Conservation (phyloP, 1,140 invertebrate genomes). For the Metaphire vulgaris region DNA sequence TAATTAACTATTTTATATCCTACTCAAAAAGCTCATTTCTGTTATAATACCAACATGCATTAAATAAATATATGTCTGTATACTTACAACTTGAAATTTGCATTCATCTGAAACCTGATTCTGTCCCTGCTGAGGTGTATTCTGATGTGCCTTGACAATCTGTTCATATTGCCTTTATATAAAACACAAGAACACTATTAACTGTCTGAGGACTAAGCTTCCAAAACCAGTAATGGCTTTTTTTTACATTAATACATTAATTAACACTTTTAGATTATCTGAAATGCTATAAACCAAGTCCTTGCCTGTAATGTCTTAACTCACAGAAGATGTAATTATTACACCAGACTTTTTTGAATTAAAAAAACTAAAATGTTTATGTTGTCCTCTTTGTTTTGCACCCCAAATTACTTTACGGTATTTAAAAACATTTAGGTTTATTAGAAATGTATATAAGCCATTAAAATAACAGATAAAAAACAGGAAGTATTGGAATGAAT, state of each 20-base stretch:
- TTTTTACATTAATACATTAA: not conserved
- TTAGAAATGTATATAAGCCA: too few relatives aligned
- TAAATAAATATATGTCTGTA: too few relatives aligned
- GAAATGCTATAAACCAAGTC: not conserved
- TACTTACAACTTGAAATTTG: constrained; percentile 86
- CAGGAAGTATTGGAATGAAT: too few relatives aligned
- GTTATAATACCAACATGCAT: too few relatives aligned
- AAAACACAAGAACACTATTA: constrained; percentile 54
- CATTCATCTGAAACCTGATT: constrained; percentile 83
- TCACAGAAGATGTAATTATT: not conserved
- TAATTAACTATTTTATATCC: too few relatives aligned
- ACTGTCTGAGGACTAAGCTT: too few relatives aligned
- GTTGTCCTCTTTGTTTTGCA: too few relatives aligned
- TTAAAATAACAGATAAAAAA: too few relatives aligned
- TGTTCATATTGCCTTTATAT: constrained; percentile 90
- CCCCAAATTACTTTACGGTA: too few relatives aligned
- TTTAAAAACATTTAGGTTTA: too few relatives aligned
- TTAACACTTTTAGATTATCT: not conserved
- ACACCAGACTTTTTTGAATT: not conserved
- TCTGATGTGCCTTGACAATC: constrained; percentile 90
- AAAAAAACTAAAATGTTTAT: too few relatives aligned
- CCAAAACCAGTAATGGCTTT: not conserved
- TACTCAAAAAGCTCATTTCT: too few relatives aligned
- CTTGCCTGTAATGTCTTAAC: not conserved
- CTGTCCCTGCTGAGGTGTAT: constrained; percentile 77